Conservation (phyloP, 2,797 vertebrate genomes). For the Sarcophilus harrisii region DNA sequence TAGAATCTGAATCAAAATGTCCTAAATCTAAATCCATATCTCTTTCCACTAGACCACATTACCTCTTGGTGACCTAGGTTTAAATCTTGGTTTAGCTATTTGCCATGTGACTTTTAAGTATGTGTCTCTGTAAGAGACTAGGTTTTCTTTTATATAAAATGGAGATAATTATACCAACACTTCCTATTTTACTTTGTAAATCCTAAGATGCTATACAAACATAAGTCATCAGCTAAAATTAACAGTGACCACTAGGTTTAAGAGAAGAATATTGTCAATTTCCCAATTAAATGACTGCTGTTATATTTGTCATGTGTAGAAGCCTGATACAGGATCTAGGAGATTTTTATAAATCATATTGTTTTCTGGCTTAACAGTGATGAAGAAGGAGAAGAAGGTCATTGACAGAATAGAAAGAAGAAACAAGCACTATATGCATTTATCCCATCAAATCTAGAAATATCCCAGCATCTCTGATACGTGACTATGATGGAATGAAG, state of each 20-base stretch:
- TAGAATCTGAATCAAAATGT: background rate
- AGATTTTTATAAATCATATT: background rate
- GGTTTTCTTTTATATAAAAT: background rate
- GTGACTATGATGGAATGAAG: constrained; percentile 4
- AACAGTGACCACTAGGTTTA: background rate
- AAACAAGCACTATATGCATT: background rate
- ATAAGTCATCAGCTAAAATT: background rate
- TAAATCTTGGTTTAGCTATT: background rate
- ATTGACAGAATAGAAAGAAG: background rate
- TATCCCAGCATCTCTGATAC: background rate
- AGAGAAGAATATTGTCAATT: constrained; percentile 34
- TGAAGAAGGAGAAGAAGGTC: background rate
- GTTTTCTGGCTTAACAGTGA: background rate
- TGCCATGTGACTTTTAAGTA: background rate
- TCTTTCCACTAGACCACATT: background rate
- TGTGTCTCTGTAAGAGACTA: background rate
- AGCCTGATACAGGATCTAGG: background rate
- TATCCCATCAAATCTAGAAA: constrained; percentile 29
- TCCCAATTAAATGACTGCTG: background rate
- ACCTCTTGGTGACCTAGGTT: background rate
- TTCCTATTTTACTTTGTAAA: background rate
- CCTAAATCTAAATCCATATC: background rate
- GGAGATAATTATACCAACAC: background rate
- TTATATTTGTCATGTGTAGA: background rate
- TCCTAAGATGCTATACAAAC: background rate